These are phyloP conservation scores for Melieria omissa DNA, from an alignment of 2,888 invertebrate genomes.

Conservation along the genomic window DNA sequence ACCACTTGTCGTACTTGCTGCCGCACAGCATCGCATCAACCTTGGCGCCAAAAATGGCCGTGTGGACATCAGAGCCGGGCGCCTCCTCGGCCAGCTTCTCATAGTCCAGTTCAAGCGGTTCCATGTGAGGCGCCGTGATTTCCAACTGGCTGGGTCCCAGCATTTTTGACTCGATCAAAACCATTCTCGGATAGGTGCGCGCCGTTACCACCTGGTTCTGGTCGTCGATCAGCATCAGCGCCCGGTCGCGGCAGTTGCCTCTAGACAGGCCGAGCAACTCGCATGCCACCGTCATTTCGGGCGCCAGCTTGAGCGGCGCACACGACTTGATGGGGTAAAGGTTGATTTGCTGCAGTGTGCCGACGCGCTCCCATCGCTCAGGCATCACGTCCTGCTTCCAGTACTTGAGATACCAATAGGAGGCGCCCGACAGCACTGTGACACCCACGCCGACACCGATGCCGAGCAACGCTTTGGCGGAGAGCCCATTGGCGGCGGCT, in stretches of 20 bases:
- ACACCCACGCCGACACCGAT: slow-evolving; percentile 51
- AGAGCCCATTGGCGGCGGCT: slow-evolving; percentile 8
- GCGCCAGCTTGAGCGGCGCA: slow-evolving; percentile 48
- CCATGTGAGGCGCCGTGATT: slow-evolving; percentile 71
- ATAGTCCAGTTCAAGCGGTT: slow-evolving; percentile 66
- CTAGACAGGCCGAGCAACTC: slow-evolving; percentile 56
- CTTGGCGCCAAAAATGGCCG: slow-evolving; percentile 71
- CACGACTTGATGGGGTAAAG: slow-evolving; percentile 63
- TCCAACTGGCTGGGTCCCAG: slow-evolving; percentile 68
- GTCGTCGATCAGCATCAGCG: slow-evolving; percentile 59
- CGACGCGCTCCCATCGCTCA: slow-evolving; percentile 60
- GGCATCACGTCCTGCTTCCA: slow-evolving; percentile 56
- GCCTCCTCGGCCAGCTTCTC: slow-evolving; percentile 56
- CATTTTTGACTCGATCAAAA: slow-evolving; percentile 50
- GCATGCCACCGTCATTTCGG: slow-evolving; percentile 51
- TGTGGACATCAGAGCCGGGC: slow-evolving; percentile 58
- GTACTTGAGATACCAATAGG: slow-evolving; percentile 53
- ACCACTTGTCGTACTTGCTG: slow-evolving; percentile 77
- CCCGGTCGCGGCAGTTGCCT: slow-evolving; percentile 55
- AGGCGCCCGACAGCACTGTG: slow-evolving; percentile 49
- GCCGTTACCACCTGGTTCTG: slow-evolving; percentile 59
- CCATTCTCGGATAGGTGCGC: slow-evolving; percentile 59
- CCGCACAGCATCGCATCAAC: slow-evolving; percentile 80
- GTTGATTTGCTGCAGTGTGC: slow-evolving; percentile 53
- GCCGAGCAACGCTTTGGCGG: slow-evolving; percentile 18